Conservation (phyloP, 2,888 invertebrate species). For the Eledone cirrhosa region DNA sequence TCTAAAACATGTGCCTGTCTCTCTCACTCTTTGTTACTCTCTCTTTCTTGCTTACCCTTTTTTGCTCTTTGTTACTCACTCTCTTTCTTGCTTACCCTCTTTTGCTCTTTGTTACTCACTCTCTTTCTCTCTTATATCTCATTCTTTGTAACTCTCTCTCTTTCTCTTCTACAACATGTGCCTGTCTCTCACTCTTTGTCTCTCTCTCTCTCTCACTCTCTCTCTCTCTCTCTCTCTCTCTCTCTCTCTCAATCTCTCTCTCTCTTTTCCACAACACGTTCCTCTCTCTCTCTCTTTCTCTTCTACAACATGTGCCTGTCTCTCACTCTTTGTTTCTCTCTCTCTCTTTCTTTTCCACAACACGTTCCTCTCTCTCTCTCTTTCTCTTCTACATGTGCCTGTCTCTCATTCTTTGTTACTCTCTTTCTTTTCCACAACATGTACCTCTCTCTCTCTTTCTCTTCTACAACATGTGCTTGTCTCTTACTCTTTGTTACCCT, state of each 20-base stretch:
- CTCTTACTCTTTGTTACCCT: not conserved
- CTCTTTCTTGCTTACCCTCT: not conserved
- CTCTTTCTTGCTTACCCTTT: not conserved
- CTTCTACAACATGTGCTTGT: not conserved
- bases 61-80: not conserved
- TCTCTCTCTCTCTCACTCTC: not conserved
- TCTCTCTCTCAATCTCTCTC: not conserved
- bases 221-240: not conserved
- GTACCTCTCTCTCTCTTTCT: not conserved
- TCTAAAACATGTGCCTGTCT: not conserved
- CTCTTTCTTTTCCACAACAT: not conserved
- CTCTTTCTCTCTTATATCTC: not conserved
- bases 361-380: not conserved
- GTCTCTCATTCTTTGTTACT: not conserved
- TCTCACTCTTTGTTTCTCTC: not conserved
- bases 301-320: not conserved
- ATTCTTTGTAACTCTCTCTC: constrained; percentile 11
- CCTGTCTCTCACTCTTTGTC: not conserved
- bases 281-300: not conserved
- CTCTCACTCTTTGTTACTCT: not conserved
- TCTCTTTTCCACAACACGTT: not conserved
- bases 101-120: not conserved
- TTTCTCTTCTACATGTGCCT: not conserved
- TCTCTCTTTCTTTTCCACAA: not conserved
- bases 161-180: too few species aligned